Percentiles rank a stretch among this genome's conserved stretches.
phyloP scores from a whole-genome alignment of 2,797 vertebrate species.

The Tiaroga cobitis region DNA sequence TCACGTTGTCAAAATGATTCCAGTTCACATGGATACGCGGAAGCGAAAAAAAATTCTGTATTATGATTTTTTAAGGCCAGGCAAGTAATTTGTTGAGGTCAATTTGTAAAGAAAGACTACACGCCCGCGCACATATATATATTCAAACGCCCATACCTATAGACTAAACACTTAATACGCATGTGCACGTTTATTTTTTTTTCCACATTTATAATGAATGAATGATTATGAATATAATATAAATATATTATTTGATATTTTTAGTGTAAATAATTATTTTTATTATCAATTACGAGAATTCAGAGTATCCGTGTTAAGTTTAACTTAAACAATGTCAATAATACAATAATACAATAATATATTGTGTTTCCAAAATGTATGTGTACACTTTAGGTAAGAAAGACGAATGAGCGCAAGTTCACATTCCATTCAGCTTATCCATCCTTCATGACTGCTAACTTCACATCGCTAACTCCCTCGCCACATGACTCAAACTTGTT shows the following conservation, averaged over 20 bases:
- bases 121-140: no score
- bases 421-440: background rate
- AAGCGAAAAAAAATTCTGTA: no score
- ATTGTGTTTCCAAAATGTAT: no score
- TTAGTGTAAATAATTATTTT: background rate
- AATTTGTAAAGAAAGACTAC: no score
- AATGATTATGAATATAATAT: background rate
- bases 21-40: no score
- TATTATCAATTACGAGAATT: background rate
- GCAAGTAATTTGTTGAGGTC: no score
- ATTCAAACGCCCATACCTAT: no score
- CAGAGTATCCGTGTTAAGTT: background rate
- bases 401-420: background rate
- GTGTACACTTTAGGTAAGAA: background rate
- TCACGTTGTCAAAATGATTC: no score
- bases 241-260: background rate
- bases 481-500: constrained; percentile 16
- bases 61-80: no score
- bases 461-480: constrained; percentile 31
- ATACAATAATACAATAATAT: no score
- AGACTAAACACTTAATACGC: no score
- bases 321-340: background rate
- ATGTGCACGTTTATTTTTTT: no score
- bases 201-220: background rate
- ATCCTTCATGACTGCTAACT: constrained; percentile 49